A percentile compares a stretch with the other conserved stretches of the same genome.
Evolutionary conservation across 2,113 vertebrate genomes (phyloP).

Genomic region (Salvelinus fontinalis): DNA sequence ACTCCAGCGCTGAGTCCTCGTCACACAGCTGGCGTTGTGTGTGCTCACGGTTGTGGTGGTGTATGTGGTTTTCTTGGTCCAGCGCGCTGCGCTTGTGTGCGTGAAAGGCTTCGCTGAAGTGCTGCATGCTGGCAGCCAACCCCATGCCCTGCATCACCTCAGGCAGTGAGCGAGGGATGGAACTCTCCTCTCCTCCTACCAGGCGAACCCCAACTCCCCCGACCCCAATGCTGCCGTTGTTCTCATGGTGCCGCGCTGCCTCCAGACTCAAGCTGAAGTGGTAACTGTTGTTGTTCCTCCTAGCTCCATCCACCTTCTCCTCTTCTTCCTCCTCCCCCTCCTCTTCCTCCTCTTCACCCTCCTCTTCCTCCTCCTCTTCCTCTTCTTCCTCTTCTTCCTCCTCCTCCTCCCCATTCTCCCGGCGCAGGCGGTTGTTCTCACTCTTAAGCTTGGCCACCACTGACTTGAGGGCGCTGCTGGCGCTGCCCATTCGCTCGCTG

Average conservation of each 20-base stretch:
- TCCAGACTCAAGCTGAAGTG: conserved; percentile 93
- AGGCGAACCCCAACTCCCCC: conserved; percentile 48
- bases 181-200: conserved; percentile 75
- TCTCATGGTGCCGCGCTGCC: conserved; percentile 90
- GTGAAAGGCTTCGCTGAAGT: conserved; percentile 96
- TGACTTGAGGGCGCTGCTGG: conserved; percentile 95
- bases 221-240: conserved; percentile 73
- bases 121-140: conserved; percentile 97
- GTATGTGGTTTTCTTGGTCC: conserved; percentile 86
- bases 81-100: conserved; percentile 94
- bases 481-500: conserved; percentile 92
- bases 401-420: conserved; percentile 95
- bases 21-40: conserved; percentile 85
- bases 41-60: conserved; percentile 58
- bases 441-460: conserved; percentile 98
- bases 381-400: conserved; percentile 97
- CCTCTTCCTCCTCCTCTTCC: conserved; percentile 90
- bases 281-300: conserved; percentile 84
- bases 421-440: conserved; percentile 86
- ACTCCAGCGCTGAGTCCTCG: conserved; percentile 90
- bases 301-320: conserved; percentile 85
- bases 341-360: conserved; percentile 85
- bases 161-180: conserved; percentile 84
- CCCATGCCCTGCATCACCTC: conserved; percentile 98
- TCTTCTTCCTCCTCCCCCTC: conserved; percentile 78